Evolutionary conservation across 2,888 invertebrate species (phyloP).

Genomic region (Salpingus planirostris): DNA sequence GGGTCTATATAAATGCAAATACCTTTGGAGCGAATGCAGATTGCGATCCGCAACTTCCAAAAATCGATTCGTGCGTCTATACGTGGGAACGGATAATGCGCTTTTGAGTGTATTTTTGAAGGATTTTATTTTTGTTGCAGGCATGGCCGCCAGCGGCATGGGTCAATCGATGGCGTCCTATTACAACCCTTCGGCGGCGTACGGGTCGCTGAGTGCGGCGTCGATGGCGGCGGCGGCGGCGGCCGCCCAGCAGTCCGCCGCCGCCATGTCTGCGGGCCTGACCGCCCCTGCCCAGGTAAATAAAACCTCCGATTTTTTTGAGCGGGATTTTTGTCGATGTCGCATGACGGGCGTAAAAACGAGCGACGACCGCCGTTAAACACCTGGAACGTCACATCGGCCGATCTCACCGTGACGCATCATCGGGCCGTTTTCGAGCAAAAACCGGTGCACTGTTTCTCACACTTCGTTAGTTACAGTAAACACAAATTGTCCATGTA

Average conservation of each 20-base stretch:
- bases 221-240: slow-evolving; percentile 66
- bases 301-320: no score
- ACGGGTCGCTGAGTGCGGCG: slow-evolving; percentile 63
- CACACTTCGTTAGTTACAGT: slow-evolving; percentile 39
- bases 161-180: slow-evolving; percentile 62
- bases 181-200: slow-evolving; percentile 61
- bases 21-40: neutral
- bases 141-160: slow-evolving; percentile 60
- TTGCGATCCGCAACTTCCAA: slow-evolving; percentile 1
- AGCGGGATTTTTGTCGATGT: no score
- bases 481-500: slow-evolving; percentile 34
- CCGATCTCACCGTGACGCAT: no score
- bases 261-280: slow-evolving; percentile 62
- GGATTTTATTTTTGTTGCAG: slow-evolving; percentile 45
- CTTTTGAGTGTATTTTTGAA: no score
- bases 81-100: no score
- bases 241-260: slow-evolving; percentile 62
- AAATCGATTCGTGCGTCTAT: no score
- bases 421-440: no score
- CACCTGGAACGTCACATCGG: no score
- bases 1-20: no score
- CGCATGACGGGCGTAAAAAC: no score
- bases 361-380: no score
- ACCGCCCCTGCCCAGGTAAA: slow-evolving; percentile 59
- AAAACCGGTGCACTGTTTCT: slow-evolving; percentile 32